phyloP scores from a whole-genome alignment of 1,140 invertebrate species.

The Papilio polyxenes region DNA sequence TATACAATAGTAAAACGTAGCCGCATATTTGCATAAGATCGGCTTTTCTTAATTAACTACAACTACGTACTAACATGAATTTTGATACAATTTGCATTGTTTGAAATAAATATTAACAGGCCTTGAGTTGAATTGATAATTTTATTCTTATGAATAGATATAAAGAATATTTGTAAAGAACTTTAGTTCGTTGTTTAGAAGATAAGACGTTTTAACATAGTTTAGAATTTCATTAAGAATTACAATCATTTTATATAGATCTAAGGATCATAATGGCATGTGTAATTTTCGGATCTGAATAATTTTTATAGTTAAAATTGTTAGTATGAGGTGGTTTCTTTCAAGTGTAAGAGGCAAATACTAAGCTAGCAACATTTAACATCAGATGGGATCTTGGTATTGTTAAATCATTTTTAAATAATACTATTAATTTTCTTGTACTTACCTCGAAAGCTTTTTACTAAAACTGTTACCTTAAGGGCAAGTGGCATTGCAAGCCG shows the following conservation, averaged over 20 bases:
- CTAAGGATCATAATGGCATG: too few species aligned
- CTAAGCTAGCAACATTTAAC: too few species aligned
- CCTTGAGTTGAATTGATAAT: background rate
- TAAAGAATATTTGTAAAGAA: background rate
- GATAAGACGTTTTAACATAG: too few species aligned
- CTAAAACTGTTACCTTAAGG: conserved; percentile 17
- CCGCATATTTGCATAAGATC: conserved; percentile 22
- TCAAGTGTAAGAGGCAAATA: too few species aligned
- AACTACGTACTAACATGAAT: conserved; percentile 8
- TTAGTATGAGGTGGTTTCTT: too few species aligned
- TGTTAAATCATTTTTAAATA: background rate
- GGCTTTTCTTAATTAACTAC: conserved; percentile 9
- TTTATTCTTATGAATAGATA: background rate
- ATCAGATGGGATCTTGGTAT: too few species aligned
- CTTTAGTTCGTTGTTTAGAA: too few species aligned
- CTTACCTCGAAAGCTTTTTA: background rate
- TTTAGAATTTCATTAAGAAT: too few species aligned
- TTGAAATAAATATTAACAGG: background rate
- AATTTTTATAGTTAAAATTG: too few species aligned
- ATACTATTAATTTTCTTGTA: background rate
- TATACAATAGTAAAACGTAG: conserved; percentile 5
- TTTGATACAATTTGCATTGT: conserved; percentile 19
- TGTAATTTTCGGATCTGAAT: too few species aligned
- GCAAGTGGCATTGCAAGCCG: background rate
- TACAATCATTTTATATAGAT: too few species aligned